Conservation (phyloP, 1,140 invertebrate genomes). For the Telenomus remus region DNA sequence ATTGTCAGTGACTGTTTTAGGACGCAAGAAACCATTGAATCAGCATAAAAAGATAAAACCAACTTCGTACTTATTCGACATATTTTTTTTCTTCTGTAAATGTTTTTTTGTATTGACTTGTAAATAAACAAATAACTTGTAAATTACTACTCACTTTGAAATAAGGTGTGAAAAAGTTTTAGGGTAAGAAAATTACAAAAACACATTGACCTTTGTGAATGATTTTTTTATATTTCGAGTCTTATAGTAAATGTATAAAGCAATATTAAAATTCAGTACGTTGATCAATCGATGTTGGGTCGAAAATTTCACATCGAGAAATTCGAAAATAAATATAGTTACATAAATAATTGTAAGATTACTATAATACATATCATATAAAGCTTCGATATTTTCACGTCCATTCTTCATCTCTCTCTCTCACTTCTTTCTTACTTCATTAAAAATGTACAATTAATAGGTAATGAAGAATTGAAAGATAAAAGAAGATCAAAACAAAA, state of each 20-base stretch:
- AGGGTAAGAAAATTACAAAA: slow-evolving; percentile 1
- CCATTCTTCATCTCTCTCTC: slow-evolving; percentile 31
- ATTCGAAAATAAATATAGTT: slow-evolving; percentile 73
- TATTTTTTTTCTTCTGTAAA: too few species aligned
- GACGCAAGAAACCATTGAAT: slow-evolving; percentile 78
- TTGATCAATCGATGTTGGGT: slow-evolving; percentile 69
- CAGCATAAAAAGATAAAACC: slow-evolving; percentile 3
- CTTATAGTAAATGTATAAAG: slow-evolving; percentile 75
- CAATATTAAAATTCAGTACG: slow-evolving; percentile 74
- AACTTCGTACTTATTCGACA: too few species aligned
- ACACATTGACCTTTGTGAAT: slow-evolving; percentile 23
- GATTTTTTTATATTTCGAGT: slow-evolving; percentile 71
- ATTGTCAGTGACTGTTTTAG: slow-evolving; percentile 90
- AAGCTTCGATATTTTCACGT: slow-evolving; percentile 67
- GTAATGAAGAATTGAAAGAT: slow-evolving; percentile 19
- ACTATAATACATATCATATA: slow-evolving; percentile 75
- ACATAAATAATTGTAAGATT: slow-evolving; percentile 73
- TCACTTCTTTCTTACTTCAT: slow-evolving; percentile 17
- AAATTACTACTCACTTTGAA: too few species aligned
- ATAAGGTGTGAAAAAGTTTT: not conserved
- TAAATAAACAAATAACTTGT: slow-evolving; percentile 2
- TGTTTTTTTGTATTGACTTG: not conserved
- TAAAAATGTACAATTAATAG: slow-evolving; percentile 44
- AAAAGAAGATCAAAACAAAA: slow-evolving; percentile 31
- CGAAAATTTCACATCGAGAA: slow-evolving; percentile 67